These are phyloP conservation scores for Muntiacus reevesi DNA, from an alignment of 2,113 vertebrate species.

Conservation along the genomic window DNA sequence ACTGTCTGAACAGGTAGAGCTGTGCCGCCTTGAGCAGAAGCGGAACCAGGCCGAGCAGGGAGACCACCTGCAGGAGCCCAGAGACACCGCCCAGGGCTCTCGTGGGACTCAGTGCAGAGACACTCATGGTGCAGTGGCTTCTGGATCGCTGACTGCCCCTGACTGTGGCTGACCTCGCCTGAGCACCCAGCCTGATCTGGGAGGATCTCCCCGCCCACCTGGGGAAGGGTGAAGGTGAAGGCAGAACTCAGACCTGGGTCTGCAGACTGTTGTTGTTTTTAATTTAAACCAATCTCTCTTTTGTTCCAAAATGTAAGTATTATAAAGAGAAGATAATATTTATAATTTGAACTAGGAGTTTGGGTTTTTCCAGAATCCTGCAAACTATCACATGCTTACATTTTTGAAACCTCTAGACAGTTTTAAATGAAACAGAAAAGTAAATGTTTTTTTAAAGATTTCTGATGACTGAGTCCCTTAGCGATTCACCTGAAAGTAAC, in stretches of 20 bases:
- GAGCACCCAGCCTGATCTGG: background rate
- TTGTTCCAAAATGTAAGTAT: background rate
- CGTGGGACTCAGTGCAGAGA: background rate
- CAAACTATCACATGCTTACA: background rate
- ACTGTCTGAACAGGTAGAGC: background rate
- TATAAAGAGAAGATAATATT: background rate
- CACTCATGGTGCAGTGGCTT: background rate
- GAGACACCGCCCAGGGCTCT: background rate
- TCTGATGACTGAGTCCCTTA: background rate
- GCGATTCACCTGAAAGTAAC: background rate
- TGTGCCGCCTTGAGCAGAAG: background rate
- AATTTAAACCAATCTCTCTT: conserved; percentile 24
- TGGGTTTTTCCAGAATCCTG: background rate
- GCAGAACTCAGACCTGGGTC: background rate
- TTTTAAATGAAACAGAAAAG: conserved; percentile 86
- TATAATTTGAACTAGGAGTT: background rate
- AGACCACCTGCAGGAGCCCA: conserved; percentile 65
- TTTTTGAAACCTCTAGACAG: conserved; percentile 80
- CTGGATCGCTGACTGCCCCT: background rate
- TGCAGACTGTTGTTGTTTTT: background rate
- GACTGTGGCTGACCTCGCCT: background rate
- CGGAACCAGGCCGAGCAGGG: background rate
- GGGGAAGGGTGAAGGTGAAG: background rate
- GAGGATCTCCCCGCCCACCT: background rate
- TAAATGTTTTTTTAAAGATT: conserved; percentile 82